Percentiles rank a stretch among this genome's conserved stretches.
phyloP scores from a whole-genome alignment of 2,113 vertebrate genomes.

The Eulacestoma nigropectus region DNA sequence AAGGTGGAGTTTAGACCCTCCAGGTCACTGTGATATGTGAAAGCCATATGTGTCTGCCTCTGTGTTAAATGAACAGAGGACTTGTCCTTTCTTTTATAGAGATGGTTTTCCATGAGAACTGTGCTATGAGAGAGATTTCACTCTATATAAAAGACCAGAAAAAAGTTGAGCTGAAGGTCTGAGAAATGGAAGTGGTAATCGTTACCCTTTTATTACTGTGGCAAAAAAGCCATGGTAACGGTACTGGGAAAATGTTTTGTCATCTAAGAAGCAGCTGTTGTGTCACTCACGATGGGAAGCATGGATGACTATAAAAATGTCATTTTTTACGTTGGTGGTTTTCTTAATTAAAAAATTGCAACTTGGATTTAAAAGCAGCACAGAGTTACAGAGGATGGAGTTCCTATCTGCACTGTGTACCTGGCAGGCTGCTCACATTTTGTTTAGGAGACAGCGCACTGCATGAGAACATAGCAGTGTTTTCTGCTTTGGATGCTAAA shows the following conservation, averaged over 20 bases:
- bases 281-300: not conserved
- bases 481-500: not conserved
- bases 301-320: not conserved
- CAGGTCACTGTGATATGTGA: not conserved
- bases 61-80: too few relatives aligned
- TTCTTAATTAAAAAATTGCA: not conserved
- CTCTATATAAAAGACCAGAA: not conserved
- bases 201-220: rapidly evolving
- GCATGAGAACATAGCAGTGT: not conserved
- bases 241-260: not conserved
- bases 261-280: not conserved
- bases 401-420: not conserved
- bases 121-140: not conserved
- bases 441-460: not conserved
- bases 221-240: not conserved
- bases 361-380: not conserved
- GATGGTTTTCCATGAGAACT: not conserved
- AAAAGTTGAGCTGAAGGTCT: not conserved
- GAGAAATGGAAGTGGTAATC: not conserved
- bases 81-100: not conserved
- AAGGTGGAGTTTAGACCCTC: not conserved
- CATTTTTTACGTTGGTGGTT: not conserved
- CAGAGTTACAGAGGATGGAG: not conserved
- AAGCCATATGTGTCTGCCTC: rapidly evolving
- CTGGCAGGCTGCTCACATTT: not conserved